Base-by-base conservation (phyloP, 1,140 invertebrate genomes). In the Pentalonia nigronervosa region DNA sequence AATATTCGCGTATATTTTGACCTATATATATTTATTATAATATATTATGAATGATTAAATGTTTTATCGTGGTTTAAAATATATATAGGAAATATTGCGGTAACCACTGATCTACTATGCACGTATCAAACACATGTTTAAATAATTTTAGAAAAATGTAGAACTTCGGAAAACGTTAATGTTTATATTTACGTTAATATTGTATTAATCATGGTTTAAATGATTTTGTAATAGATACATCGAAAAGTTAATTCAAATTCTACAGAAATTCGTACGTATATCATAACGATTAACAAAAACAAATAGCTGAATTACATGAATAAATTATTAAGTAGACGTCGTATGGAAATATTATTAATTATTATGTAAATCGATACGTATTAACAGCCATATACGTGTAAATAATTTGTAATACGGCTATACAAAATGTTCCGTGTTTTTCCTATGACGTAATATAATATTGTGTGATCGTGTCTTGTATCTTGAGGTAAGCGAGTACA, bases 371-470 rank as follows among this genome's bases (percentile, higher is more conserved):
- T 41, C 41, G 41, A 41, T 1, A 41, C 41, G 41, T 41, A 41
- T 41, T 41, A 41, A 76, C n/a, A 76, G 3, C 11, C 60, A 30
- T 56, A 60, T 4, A 9, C 30, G 17, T 53, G 7, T 76, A 76
- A n/a, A n/a, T 76, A 76, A 76, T 67, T 67, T n/a, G 60, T 67
- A 67, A 67, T 67, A 67, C 60, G 11, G 60, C 11, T 9, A 14
- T 30, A 9, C 30, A 67, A 30, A 67, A 14, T 14, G 60, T 67
- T n/a, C 60, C 60, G 11, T 67, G 60, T 67, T 67, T 67, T 67
- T n/a, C 60, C 60, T n/a, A 67, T 67, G 60, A 67, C 60, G 60
- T 67, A 67, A 67, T 60, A 60, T 67, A n/a, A 67, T 67, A 60
- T 30, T 25, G 30, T 25, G 30, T 17, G 56, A 60, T 60, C 11